phyloP scores from a whole-genome alignment of 1,140 invertebrate genomes.

The Zophobas morio region DNA sequence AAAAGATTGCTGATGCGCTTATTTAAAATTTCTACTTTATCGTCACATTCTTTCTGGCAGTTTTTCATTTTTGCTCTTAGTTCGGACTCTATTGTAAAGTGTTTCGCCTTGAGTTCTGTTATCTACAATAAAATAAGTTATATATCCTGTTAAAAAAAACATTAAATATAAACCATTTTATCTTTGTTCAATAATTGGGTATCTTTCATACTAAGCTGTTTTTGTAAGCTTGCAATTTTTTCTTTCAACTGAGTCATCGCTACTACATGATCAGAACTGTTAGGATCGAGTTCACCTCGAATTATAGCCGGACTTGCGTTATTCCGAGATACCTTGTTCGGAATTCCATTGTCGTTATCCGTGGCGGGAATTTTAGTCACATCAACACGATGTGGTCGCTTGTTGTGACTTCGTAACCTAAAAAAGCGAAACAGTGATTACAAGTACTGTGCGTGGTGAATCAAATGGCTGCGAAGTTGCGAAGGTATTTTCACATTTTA shows the following conservation, averaged over 20 bases:
- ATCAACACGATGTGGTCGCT: constrained; percentile 81
- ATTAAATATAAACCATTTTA: constrained; percentile 78
- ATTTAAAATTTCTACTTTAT: constrained; percentile 84
- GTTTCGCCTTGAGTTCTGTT: constrained; percentile 92
- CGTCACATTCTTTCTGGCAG: constrained; percentile 85
- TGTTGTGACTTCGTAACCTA: constrained; percentile 79
- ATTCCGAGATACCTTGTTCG: constrained; percentile 69
- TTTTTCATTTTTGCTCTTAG: constrained; percentile 87
- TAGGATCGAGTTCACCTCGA: constrained; percentile 80
- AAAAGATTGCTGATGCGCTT: constrained; percentile 83
- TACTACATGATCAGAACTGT: constrained; percentile 93
- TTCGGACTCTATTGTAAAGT: constrained; percentile 90
- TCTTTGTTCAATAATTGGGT: constrained; percentile 90
- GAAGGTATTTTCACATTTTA: too few species aligned
- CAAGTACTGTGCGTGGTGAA: neutral
- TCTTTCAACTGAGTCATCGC: constrained; percentile 95
- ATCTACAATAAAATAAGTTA: constrained; percentile 74
- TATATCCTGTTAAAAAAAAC: neutral
- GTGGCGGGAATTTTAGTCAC: constrained; percentile 76
- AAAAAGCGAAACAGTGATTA: constrained; percentile 10
- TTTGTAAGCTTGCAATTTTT: constrained; percentile 93
- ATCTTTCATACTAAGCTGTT: constrained; percentile 89
- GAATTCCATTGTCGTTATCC: constrained; percentile 64
- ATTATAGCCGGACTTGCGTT: constrained; percentile 65
- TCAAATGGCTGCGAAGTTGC: too few species aligned